A percentile compares a stretch with the other conserved stretches of the same genome.
Conservation (phyloP, 2,888 invertebrate genomes). For the Meliscaeva auricollis region DNA sequence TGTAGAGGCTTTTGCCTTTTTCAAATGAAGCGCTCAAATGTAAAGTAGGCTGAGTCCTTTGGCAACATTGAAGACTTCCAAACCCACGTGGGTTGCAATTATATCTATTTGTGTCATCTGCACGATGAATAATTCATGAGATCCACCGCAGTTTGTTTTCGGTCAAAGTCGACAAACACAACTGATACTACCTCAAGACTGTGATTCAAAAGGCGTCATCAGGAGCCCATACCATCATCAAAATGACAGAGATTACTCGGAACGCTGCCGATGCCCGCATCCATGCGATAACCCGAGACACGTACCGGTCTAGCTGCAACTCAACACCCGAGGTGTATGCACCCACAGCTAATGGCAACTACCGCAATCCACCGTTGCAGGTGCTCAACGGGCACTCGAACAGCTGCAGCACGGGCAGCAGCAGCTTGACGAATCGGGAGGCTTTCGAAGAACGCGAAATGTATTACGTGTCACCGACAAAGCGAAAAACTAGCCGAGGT, state of each 20-base stretch:
- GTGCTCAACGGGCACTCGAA: slow-evolving; percentile 80
- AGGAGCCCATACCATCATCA: neutral
- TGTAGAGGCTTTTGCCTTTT: slow-evolving; percentile 19
- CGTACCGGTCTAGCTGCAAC: slow-evolving; percentile 68
- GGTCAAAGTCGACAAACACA: slow-evolving; percentile 36
- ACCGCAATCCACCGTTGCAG: slow-evolving; percentile 80
- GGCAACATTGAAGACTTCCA: neutral
- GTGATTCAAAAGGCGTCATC: neutral
- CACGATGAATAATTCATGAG: slow-evolving; percentile 73
- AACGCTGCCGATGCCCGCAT: slow-evolving; percentile 54
- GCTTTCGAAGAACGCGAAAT: slow-evolving; percentile 82
- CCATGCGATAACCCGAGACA: slow-evolving; percentile 61
- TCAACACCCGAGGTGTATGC: slow-evolving; percentile 72
- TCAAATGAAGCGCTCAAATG: slow-evolving; percentile 49
- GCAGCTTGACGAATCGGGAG: slow-evolving; percentile 65
- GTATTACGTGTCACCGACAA: slow-evolving; percentile 83
- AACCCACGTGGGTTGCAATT: neutral
- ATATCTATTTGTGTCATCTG: slow-evolving; percentile 18
- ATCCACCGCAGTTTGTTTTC: slow-evolving; percentile 50
- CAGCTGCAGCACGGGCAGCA: slow-evolving; percentile 80
- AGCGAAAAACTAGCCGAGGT: slow-evolving; percentile 79
- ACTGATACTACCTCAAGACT: slow-evolving; percentile 63
- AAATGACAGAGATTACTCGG: slow-evolving; percentile 71
- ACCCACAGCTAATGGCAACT: slow-evolving; percentile 62
- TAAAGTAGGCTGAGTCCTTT: slow-evolving; percentile 41